Conservation (phyloP, 2,888 invertebrate species). For the Melitaea athalia region DNA sequence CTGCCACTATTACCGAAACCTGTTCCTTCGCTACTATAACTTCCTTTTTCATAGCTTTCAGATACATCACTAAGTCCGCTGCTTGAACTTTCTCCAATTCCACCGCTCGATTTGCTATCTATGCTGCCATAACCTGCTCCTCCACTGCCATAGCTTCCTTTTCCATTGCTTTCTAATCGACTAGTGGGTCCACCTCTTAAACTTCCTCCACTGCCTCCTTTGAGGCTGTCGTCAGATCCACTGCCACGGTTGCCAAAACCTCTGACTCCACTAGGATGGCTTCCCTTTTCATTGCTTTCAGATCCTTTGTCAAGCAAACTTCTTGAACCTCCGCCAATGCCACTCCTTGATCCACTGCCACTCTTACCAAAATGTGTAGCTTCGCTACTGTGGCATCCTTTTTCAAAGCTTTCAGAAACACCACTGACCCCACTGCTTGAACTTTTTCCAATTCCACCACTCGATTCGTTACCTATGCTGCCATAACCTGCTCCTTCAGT, state of each 20-base stretch:
- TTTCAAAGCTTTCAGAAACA: slow-evolving; percentile 36
- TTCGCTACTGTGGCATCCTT: slow-evolving; percentile 23
- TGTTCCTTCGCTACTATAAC: slow-evolving; percentile 9
- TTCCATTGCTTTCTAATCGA: slow-evolving; percentile 36
- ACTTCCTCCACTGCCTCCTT: slow-evolving; percentile 14
- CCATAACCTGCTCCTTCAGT: too few relatives aligned
- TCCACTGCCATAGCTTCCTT: too few relatives aligned
- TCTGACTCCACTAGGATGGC: neutral
- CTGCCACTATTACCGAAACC: too few relatives aligned
- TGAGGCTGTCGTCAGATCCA: slow-evolving; percentile 28
- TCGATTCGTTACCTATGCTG: neutral
- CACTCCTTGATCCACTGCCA: too few relatives aligned
- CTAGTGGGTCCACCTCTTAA: slow-evolving; percentile 15
- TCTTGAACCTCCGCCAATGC: slow-evolving; percentile 26
- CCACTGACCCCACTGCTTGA: slow-evolving; percentile 31
- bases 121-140: too few relatives aligned
- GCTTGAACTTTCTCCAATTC: slow-evolving; percentile 27
- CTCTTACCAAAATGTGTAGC: too few relatives aligned
- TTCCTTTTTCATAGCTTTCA: slow-evolving; percentile 32
- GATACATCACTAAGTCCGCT: neutral
- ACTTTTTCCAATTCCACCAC: slow-evolving; percentile 5
- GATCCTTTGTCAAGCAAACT: slow-evolving; percentile 24
- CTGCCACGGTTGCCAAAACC: slow-evolving; percentile 32
- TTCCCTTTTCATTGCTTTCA: neutral
- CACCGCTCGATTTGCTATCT: slow-evolving; percentile 36